Conservation (phyloP, 1,140 invertebrate species). For the Tribolium madens region DNA sequence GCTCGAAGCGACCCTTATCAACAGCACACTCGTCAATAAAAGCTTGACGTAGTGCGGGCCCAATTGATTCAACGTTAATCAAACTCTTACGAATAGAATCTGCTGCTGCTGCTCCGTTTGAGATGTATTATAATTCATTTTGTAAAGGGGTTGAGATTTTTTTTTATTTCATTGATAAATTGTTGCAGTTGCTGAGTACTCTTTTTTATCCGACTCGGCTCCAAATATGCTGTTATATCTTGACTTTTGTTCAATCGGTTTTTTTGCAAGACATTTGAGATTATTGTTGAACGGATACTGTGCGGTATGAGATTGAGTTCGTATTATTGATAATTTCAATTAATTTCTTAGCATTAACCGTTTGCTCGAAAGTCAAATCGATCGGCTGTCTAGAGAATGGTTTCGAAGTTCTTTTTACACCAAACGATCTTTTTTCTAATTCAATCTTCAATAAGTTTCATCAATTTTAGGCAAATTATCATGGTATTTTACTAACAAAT, state of each 20-base stretch:
- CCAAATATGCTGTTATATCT: constrained; percentile 34
- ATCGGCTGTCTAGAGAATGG: constrained; percentile 58
- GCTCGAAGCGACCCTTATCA: constrained; percentile 54
- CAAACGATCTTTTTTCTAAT: constrained; percentile 56
- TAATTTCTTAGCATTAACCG: constrained; percentile 57
- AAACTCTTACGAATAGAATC: constrained; percentile 45
- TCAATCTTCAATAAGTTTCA: constrained; percentile 57
- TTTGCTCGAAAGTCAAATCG: constrained; percentile 59
- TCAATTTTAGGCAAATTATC: constrained; percentile 53
- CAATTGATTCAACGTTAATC: constrained; percentile 41
- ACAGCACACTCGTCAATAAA: constrained; percentile 56
- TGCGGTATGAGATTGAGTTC: constrained; percentile 55
- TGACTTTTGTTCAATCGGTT: constrained; percentile 35
- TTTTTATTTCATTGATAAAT: constrained; percentile 13
- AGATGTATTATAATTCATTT: constrained; percentile 52
- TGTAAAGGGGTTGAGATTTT: not conserved
- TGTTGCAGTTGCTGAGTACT: constrained; percentile 53
- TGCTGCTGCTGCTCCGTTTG: constrained; percentile 47
- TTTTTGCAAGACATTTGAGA: constrained; percentile 33
- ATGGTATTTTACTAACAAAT: constrained; percentile 51
- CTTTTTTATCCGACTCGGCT: constrained; percentile 9
- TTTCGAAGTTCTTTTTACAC: constrained; percentile 56
- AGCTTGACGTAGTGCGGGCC: constrained; percentile 37
- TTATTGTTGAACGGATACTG: constrained; percentile 36
- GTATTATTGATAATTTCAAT: constrained; percentile 50